A percentile compares a stretch with the other conserved stretches of the same genome.
Evolutionary conservation across 1,140 invertebrate species (phyloP).

Genomic region (Drosophila pectinifera): DNA sequence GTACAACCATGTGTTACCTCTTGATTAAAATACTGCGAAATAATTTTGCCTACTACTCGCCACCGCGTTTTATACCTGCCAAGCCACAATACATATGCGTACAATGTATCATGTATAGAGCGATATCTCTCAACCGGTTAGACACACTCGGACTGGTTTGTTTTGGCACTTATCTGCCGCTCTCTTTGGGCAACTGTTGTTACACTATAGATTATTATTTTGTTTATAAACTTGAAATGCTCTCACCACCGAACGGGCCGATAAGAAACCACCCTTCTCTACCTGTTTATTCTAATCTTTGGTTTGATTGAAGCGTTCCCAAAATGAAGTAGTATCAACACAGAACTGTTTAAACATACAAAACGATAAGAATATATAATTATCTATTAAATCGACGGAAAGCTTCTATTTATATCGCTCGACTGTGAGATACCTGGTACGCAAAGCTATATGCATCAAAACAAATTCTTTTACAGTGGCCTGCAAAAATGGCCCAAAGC

Average conservation of each 20-base stretch:
- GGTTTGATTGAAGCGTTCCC: not conserved
- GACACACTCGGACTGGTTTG: not conserved
- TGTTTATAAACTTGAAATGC: constrained; percentile 5
- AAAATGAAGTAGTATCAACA: not conserved
- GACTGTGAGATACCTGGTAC: no score
- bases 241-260: not conserved
- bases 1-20: constrained; percentile 15
- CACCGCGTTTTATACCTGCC: constrained; percentile 21
- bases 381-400: constrained; percentile 1
- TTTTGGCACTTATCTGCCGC: not conserved
- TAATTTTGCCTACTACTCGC: not conserved
- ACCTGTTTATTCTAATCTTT: not conserved
- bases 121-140: constrained; percentile 5
- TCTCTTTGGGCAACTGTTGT: constrained; percentile 12
- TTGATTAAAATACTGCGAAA: constrained; percentile 1
- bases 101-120: not conserved
- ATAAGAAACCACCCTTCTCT: not conserved
- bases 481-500: no score
- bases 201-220: not conserved
- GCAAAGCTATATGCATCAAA: no score
- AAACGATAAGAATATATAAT: not conserved
- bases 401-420: not conserved
- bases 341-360: not conserved
- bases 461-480: no score
- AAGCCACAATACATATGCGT: not conserved